Conservation (phyloP, 2,113 vertebrate genomes). For the Crotalus tigris region DNA sequence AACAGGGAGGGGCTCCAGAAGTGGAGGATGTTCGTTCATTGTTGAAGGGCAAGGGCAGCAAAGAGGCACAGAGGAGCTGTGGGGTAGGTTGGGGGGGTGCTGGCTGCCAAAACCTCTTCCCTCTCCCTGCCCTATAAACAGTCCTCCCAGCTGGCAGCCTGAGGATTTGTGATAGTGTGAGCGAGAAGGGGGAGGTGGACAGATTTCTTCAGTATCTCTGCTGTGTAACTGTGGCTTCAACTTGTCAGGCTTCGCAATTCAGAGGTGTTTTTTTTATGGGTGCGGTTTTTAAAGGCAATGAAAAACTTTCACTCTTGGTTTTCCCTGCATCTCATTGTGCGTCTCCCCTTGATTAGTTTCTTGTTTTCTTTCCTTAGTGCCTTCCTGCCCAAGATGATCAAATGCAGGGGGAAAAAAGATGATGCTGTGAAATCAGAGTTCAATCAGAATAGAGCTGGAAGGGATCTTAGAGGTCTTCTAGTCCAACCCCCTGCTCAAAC, state of each 20-base stretch:
- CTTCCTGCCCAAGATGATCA: not conserved
- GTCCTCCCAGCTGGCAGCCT: conserved; percentile 81
- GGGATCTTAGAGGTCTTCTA: not conserved
- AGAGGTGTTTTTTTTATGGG: conserved; percentile 9
- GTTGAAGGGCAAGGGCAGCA: conserved; percentile 11
- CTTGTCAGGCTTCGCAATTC: not conserved
- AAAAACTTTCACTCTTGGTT: conserved; percentile 5
- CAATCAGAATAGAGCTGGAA: not conserved
- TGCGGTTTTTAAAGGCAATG: conserved; percentile 8
- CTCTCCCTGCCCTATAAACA: conserved; percentile 71
- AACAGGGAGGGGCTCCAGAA: not conserved
- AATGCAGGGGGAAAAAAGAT: not conserved
- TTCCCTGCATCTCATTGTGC: not conserved
- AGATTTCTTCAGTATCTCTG: conserved; percentile 43
- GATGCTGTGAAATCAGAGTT: not conserved
- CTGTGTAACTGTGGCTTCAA: conserved; percentile 58
- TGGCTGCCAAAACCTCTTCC: conserved; percentile 38
- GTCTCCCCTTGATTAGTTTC: not conserved
- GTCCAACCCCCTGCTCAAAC: too few relatives aligned
- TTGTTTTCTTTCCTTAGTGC: not conserved
- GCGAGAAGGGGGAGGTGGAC: conserved; percentile 45
- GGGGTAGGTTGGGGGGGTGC: conserved; percentile 14
- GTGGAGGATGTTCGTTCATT: not conserved
- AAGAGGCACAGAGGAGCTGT: conserved; percentile 35
- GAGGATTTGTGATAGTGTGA: conserved; percentile 75